Evolutionary conservation across 2,113 vertebrate genomes (phyloP).

Genomic region (Bujurquina vittata): DNA sequence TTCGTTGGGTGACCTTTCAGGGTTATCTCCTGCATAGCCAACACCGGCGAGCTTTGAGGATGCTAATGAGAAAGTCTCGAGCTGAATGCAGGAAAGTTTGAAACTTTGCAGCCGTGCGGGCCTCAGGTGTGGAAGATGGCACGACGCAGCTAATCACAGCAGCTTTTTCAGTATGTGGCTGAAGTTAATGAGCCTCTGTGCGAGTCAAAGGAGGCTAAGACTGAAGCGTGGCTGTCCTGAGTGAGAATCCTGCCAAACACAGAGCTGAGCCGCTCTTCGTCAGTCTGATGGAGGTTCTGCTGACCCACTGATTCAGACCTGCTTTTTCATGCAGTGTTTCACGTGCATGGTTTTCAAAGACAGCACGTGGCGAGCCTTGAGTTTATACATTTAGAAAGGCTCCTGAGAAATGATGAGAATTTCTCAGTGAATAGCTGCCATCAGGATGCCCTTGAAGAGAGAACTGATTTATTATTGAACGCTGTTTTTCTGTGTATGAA

Average conservation of each 20-base stretch:
- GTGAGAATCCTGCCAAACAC: slow-evolving; percentile 47
- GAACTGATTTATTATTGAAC: neutral
- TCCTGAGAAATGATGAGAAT: neutral
- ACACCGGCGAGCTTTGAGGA: slow-evolving; percentile 11
- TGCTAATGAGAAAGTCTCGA: slow-evolving; percentile 30
- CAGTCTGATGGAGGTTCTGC: slow-evolving; percentile 6
- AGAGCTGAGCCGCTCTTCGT: slow-evolving; percentile 20
- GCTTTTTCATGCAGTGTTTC: neutral
- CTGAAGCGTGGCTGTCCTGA: slow-evolving; percentile 40
- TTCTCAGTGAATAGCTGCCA: neutral
- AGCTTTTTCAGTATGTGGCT: neutral
- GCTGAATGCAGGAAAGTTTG: slow-evolving; percentile 33
- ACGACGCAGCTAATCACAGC: neutral
- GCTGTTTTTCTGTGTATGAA: neutral
- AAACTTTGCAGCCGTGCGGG: neutral
- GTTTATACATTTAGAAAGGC: neutral
- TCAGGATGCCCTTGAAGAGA: neutral
- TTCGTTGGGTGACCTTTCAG: slow-evolving; percentile 59
- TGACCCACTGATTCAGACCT: neutral
- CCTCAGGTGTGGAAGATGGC: slow-evolving; percentile 14
- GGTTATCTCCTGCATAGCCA: too few species aligned
- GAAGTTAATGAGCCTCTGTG: slow-evolving; percentile 18
- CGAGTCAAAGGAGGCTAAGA: slow-evolving; percentile 13
- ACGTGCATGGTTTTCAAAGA: neutral
- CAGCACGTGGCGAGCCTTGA: neutral